Evolutionary conservation across 2,888 invertebrate species (phyloP).

Genomic region (Laothoe populi): DNA sequence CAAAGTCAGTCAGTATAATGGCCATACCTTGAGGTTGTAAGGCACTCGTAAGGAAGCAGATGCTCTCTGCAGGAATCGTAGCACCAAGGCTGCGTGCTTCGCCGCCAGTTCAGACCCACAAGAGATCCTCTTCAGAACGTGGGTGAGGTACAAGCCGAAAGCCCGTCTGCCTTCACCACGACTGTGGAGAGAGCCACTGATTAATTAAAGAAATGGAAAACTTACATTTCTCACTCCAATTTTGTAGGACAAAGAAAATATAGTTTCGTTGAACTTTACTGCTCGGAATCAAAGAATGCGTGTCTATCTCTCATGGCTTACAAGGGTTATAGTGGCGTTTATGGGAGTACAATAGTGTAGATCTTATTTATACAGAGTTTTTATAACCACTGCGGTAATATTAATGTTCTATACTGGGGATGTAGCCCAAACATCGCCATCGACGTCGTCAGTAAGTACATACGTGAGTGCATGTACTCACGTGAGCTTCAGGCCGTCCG

Average conservation of each 20-base stretch:
- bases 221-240: too few relatives aligned
- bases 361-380: too few relatives aligned
- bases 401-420: too few relatives aligned
- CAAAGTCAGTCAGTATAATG: too few relatives aligned
- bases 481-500: constrained; percentile 88
- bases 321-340: too few relatives aligned
- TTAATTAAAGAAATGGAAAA: too few relatives aligned
- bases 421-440: too few relatives aligned
- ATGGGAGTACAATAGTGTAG: too few relatives aligned
- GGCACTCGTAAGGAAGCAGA: constrained; percentile 89
- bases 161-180: constrained; percentile 90
- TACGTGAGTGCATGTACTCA: constrained; percentile 61
- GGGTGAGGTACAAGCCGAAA: constrained; percentile 91
- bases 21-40: constrained; percentile 62
- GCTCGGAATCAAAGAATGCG: too few relatives aligned
- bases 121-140: constrained; percentile 88
- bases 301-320: too few relatives aligned
- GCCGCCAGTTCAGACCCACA: constrained; percentile 80
- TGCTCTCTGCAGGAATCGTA: constrained; percentile 91
- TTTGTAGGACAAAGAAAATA: background rate
- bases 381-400: too few relatives aligned
- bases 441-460: background rate
- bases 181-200: constrained; percentile 65
- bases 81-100: constrained; percentile 87
- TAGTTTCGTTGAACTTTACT: too few relatives aligned